Evolutionary conservation across 2,888 invertebrate genomes (phyloP).

Genomic region (Baronia brevicornis): DNA sequence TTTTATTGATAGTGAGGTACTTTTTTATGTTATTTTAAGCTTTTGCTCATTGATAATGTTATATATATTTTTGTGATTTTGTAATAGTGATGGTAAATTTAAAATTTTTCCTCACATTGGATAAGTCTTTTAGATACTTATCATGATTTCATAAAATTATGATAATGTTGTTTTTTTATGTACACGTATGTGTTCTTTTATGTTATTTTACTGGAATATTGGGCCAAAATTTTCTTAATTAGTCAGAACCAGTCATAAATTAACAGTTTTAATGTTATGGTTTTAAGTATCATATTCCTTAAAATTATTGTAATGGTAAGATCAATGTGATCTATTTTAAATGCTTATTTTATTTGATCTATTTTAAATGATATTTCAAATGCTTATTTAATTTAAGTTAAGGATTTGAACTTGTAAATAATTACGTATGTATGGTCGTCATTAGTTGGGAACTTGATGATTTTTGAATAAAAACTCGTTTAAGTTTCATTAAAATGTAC

Average conservation of each 20-base stretch:
- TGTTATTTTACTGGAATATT: constrained; percentile 54
- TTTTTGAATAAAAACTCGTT: constrained; percentile 48
- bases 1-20: constrained; percentile 24
- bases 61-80: constrained; percentile 42
- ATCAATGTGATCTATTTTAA: constrained; percentile 20
- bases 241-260: constrained; percentile 55
- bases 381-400: constrained; percentile 24
- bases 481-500: constrained; percentile 70
- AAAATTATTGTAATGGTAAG: constrained; percentile 16
- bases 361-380: constrained; percentile 17
- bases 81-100: constrained; percentile 34
- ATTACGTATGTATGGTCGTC: constrained; percentile 34
- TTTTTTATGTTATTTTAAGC: constrained; percentile 36
- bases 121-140: constrained; percentile 39
- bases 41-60: constrained; percentile 58
- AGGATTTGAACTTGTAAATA: constrained; percentile 29
- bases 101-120: constrained; percentile 23
- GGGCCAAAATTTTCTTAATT: constrained; percentile 69
- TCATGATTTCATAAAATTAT: constrained; percentile 40
- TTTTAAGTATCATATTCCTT: constrained; percentile 21
- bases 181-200: constrained; percentile 31
- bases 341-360: constrained; percentile 15
- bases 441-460: constrained; percentile 38
- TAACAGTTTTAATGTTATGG: constrained; percentile 19
- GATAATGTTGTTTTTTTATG: constrained; percentile 28